Conservation (phyloP, 2,797 vertebrate genomes). For the Acrossocheilus fasciatus region DNA sequence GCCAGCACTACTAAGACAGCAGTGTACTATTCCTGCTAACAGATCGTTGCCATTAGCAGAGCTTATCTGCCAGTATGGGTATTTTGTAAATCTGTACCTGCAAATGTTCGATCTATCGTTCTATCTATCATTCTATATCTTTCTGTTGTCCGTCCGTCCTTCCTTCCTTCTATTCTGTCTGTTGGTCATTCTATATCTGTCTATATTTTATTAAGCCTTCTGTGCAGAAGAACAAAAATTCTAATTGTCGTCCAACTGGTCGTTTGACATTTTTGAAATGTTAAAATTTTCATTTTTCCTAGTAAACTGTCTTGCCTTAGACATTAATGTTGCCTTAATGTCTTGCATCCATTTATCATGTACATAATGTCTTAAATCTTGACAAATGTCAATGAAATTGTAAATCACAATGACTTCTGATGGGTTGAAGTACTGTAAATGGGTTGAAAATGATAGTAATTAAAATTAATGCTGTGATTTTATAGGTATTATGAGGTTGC, state of each 20-base stretch:
- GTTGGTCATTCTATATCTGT: too few relatives aligned
- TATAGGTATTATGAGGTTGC: too few relatives aligned
- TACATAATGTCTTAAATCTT: not conserved
- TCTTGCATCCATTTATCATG: not conserved
- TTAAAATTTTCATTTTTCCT: too few relatives aligned
- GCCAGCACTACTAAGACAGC: not conserved
- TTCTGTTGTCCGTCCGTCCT: too few relatives aligned
- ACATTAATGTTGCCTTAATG: not conserved
- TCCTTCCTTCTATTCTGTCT: too few relatives aligned
- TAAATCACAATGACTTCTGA: not conserved
- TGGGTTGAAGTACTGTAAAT: not conserved
- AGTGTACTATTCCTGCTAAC: constrained; percentile 23
- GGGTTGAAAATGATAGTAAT: not conserved
- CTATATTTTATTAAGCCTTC: too few relatives aligned
- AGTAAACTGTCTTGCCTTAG: not conserved
- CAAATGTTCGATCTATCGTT: too few relatives aligned
- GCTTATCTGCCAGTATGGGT: constrained; percentile 5
- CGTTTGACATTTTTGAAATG: not conserved
- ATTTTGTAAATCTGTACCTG: not conserved
- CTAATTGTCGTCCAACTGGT: not conserved
- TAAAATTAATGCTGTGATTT: too few relatives aligned
- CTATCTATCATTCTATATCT: too few relatives aligned
- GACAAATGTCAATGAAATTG: too few relatives aligned
- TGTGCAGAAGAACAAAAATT: too few relatives aligned
- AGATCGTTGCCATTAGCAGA: constrained; percentile 11